These are phyloP conservation scores for Rapana venosa DNA, from an alignment of 2,888 invertebrate species.

Conservation along the genomic window DNA sequence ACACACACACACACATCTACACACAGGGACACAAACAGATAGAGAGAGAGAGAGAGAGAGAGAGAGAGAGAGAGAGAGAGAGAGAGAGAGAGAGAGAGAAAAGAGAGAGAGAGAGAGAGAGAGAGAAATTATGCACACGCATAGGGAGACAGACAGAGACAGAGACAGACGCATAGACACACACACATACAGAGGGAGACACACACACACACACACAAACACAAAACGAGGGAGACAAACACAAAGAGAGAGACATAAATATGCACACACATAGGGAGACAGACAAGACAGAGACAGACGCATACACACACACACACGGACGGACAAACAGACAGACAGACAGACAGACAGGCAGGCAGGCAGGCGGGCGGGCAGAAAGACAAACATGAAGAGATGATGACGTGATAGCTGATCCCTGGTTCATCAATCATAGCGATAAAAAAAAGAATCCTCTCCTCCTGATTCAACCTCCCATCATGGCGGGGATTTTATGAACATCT, in stretches of 20 bases:
- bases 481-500: no score
- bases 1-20: not conserved
- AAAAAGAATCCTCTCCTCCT: no score
- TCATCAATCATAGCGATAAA: no score
- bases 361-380: not conserved
- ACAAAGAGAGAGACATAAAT: not conserved
- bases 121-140: not conserved
- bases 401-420: not conserved
- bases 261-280: not conserved
- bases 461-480: no score
- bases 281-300: not conserved
- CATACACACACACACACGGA: not conserved
- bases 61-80: slow-evolving; percentile 2
- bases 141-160: not conserved
- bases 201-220: not conserved
- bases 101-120: not conserved
- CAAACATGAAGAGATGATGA: not conserved
- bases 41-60: not conserved
- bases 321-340: not conserved
- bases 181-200: not conserved
- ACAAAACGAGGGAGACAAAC: not conserved
- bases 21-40: not conserved
- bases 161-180: not conserved
- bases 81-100: slow-evolving; percentile 1
- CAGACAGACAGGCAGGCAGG: not conserved